Evolutionary conservation across 2,888 invertebrate species (phyloP).

Genomic region (Cryptus armator): DNA sequence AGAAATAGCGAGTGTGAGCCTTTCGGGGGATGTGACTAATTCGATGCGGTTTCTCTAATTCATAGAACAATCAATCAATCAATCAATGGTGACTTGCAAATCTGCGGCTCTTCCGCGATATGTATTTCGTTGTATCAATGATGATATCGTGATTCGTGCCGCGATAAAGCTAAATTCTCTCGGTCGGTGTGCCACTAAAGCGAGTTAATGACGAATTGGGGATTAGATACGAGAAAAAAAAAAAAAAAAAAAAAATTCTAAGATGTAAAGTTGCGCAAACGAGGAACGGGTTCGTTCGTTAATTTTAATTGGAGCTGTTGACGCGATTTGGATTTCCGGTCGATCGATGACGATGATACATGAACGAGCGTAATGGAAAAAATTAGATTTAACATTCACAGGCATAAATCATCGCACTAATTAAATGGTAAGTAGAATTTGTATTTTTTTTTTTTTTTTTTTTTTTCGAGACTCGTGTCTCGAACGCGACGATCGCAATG

Average conservation of each 20-base stretch:
- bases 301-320: conserved; percentile 1
- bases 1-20: conserved; percentile 7
- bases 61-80: conserved; percentile 9
- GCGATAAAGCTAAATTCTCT: not conserved
- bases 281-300: not conserved
- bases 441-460: conserved; percentile 23
- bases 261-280: not conserved
- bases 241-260: not conserved
- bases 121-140: not conserved
- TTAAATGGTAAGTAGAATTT: conserved; percentile 39
- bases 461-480: conserved; percentile 30
- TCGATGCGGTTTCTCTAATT: not conserved
- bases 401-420: conserved; percentile 77
- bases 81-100: not conserved
- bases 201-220: not conserved
- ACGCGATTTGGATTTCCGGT: conserved; percentile 15
- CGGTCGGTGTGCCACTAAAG: not conserved
- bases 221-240: not conserved
- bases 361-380: conserved; percentile 38
- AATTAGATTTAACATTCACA: conserved; percentile 76
- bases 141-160: not conserved
- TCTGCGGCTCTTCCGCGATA: not conserved
- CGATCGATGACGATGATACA: conserved; percentile 40
- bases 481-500: conserved; percentile 23
- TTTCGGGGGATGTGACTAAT: not conserved